phyloP scores from a whole-genome alignment of 2,888 invertebrate species.

The Nomada fucata region DNA sequence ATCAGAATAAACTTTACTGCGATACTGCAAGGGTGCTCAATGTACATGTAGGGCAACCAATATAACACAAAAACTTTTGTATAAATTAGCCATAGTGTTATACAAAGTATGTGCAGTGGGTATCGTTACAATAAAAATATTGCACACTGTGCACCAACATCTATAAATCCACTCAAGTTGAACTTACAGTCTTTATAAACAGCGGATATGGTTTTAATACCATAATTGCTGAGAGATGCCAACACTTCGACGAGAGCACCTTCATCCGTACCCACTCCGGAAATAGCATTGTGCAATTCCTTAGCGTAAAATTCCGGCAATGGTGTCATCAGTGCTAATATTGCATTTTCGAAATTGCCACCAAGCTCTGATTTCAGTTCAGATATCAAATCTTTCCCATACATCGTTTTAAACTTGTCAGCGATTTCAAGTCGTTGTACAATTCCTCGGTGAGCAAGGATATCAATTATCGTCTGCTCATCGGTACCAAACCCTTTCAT shows the following conservation, averaged over 20 bases:
- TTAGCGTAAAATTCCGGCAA: conserved; percentile 93
- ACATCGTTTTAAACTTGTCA: conserved; percentile 92
- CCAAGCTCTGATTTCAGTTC: conserved; percentile 95
- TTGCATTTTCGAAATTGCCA: conserved; percentile 93
- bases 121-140: no score
- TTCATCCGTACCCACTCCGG: conserved; percentile 87
- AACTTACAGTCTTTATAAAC: conserved; percentile 91
- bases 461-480: conserved; percentile 94
- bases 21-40: no score
- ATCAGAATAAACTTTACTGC: no score
- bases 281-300: conserved; percentile 93
- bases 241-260: conserved; percentile 94
- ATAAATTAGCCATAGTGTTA: no score
- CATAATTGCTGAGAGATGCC: conserved; percentile 94
- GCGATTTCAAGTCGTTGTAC: conserved; percentile 94
- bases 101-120: no score
- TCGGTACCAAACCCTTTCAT: conserved; percentile 98
- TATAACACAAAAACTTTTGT: no score
- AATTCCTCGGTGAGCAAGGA: conserved; percentile 93
- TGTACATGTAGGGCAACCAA: no score
- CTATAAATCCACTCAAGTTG: neutral
- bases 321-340: conserved; percentile 94
- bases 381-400: conserved; percentile 93
- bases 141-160: no score
- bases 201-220: conserved; percentile 91